A percentile compares a stretch with the other conserved stretches of the same genome.
Evolutionary conservation across 2,888 invertebrate species (phyloP).

Genomic region (Campopleginae sp.): DNA sequence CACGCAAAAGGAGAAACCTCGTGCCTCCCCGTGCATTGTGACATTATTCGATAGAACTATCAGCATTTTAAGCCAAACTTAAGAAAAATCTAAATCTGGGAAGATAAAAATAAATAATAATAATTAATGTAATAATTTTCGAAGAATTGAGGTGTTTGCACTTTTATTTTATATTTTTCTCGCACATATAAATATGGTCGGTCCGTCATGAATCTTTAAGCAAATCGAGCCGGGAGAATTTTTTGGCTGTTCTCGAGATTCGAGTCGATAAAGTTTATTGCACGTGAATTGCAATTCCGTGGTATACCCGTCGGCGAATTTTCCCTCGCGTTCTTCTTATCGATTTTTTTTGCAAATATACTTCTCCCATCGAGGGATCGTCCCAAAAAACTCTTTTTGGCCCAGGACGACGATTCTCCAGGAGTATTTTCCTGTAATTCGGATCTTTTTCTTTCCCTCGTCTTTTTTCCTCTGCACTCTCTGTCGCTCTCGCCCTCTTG

Average conservation of each 20-base stretch:
- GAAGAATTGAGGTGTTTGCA: background rate
- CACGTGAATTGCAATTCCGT: slow-evolving; percentile 74
- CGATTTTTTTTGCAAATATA: slow-evolving; percentile 28
- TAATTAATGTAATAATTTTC: no score
- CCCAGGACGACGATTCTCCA: slow-evolving; percentile 7
- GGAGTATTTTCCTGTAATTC: slow-evolving; percentile 3
- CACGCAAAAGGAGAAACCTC: slow-evolving; percentile 10
- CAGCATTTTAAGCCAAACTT: background rate
- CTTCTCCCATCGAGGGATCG: slow-evolving; percentile 26
- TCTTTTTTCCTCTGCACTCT: background rate
- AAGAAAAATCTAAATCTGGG: no score
- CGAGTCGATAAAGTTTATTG: slow-evolving; percentile 73
- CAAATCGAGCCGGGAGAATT: background rate
- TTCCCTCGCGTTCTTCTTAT: slow-evolving; percentile 57
- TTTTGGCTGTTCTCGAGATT: background rate
- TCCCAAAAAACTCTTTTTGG: slow-evolving; percentile 40
- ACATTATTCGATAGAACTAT: slow-evolving; percentile 6
- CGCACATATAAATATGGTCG: background rate
- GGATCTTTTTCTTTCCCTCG: slow-evolving; percentile 11
- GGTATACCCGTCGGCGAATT: slow-evolving; percentile 70
- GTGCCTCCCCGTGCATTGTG: slow-evolving; percentile 11
- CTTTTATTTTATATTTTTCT: background rate
- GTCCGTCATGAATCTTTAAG: background rate
- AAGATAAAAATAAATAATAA: no score
- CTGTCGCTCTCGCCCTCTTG: background rate